A percentile compares a stretch with the other conserved stretches of the same genome.
Evolutionary conservation across 2,888 invertebrate species (phyloP).

Genomic region (Platypus cylindrus): DNA sequence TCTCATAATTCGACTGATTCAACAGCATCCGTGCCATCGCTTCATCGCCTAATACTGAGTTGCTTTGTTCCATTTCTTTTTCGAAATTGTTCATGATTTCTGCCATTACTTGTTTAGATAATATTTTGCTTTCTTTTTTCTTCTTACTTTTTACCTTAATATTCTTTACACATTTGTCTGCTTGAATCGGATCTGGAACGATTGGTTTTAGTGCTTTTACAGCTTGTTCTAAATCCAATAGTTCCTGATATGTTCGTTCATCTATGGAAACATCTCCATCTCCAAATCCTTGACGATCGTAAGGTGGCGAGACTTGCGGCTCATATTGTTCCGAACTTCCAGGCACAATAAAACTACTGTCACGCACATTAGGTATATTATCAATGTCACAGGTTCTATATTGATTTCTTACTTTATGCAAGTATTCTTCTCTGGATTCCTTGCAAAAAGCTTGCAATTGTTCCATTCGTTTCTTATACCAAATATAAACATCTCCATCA

Average conservation of each 20-base stretch:
- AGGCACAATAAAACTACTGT: slow-evolving; percentile 10
- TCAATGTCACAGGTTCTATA: slow-evolving; percentile 2
- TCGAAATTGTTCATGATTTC: slow-evolving; percentile 40
- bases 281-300: neutral
- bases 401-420: slow-evolving; percentile 8
- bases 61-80: slow-evolving; percentile 40
- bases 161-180: slow-evolving; percentile 38
- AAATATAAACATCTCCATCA: slow-evolving; percentile 41
- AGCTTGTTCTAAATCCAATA: slow-evolving; percentile 21
- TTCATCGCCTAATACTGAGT: slow-evolving; percentile 37
- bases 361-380: neutral
- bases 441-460: slow-evolving; percentile 30
- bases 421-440: slow-evolving; percentile 25
- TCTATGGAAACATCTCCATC: slow-evolving; percentile 7
- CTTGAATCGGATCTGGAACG: slow-evolving; percentile 22
- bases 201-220: slow-evolving; percentile 17
- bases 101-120: slow-evolving; percentile 16
- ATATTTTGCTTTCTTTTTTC: slow-evolving; percentile 27
- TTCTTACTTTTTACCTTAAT: slow-evolving; percentile 37
- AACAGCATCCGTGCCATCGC: slow-evolving; percentile 43
- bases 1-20: slow-evolving; percentile 51
- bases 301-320: too few relatives aligned
- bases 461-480: slow-evolving; percentile 41
- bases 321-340: neutral
- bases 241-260: slow-evolving; percentile 20